Conservation (phyloP, 1,140 invertebrate genomes). For the Marisa cornuarietis region DNA sequence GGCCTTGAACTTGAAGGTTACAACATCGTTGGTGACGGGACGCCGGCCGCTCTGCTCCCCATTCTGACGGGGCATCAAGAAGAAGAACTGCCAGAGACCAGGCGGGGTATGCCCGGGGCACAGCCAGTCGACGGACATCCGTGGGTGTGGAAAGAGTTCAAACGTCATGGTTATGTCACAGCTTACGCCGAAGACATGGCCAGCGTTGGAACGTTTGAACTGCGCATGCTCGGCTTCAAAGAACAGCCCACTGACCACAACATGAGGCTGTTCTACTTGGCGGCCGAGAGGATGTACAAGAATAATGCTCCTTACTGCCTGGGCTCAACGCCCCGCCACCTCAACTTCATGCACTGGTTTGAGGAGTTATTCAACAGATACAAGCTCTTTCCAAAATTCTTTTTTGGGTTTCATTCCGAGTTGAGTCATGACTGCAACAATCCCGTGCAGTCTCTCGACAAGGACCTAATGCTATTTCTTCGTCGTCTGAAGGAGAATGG, state of each 20-base stretch:
- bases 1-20: conserved; percentile 82
- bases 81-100: conserved; percentile 69
- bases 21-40: conserved; percentile 94
- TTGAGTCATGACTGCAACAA: conserved; percentile 83
- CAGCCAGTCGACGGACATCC: conserved; percentile 81
- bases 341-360: conserved; percentile 76
- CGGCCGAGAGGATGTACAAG: conserved; percentile 72
- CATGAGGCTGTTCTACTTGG: conserved; percentile 82
- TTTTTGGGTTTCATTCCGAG: conserved; percentile 84
- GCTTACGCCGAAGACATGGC: conserved; percentile 89
- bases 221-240: conserved; percentile 88
- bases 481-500: conserved; percentile 78
- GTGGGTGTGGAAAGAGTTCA: conserved; percentile 66
- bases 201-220: conserved; percentile 87
- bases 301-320: conserved; percentile 71
- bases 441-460: conserved; percentile 76
- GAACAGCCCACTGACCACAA: conserved; percentile 90
- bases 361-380: conserved; percentile 73
- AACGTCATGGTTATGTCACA: conserved; percentile 74
- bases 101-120: conserved; percentile 78
- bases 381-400: conserved; percentile 78
- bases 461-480: conserved; percentile 72
- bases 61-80: conserved; percentile 88
- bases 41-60: conserved; percentile 90
- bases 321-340: conserved; percentile 80